phyloP scores from a whole-genome alignment of 2,888 invertebrate species.

The Rhagonycha fulva region DNA sequence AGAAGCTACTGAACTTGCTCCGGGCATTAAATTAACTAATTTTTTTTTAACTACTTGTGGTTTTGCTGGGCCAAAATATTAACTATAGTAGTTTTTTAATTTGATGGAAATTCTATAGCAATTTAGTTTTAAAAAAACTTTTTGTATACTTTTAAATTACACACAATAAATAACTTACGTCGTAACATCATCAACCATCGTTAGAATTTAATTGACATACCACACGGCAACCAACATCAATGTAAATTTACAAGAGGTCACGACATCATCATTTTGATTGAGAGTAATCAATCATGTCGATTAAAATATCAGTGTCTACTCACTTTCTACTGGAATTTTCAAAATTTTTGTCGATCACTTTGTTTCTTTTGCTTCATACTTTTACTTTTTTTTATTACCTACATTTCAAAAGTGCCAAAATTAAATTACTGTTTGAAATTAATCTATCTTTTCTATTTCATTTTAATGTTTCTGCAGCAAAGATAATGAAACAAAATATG shows the following conservation, averaged over 20 bases:
- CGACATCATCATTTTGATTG: not conserved
- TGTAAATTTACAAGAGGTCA: not conserved
- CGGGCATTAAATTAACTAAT: not conserved
- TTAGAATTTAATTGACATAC: not conserved
- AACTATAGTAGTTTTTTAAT: not conserved
- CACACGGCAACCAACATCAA: not conserved
- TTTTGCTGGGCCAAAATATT: not conserved
- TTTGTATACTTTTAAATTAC: not conserved
- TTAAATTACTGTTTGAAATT: not conserved
- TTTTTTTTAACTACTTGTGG: not conserved
- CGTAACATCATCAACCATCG: not conserved
- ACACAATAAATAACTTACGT: not conserved
- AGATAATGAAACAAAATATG: conserved; percentile 15
- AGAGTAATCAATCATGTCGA: not conserved
- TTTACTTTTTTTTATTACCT: not conserved
- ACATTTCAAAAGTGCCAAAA: not conserved
- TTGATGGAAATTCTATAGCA: not conserved
- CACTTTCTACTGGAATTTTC: not conserved
- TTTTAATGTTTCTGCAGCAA: too few species aligned
- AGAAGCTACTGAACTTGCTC: not conserved
- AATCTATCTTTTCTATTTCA: too few species aligned
- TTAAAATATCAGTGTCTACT: not conserved
- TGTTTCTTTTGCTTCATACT: not conserved
- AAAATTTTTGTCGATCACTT: not conserved
- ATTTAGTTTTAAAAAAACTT: not conserved